Evolutionary conservation across 2,797 vertebrate genomes (phyloP).

Genomic region (Eremophila alpestris): DNA sequence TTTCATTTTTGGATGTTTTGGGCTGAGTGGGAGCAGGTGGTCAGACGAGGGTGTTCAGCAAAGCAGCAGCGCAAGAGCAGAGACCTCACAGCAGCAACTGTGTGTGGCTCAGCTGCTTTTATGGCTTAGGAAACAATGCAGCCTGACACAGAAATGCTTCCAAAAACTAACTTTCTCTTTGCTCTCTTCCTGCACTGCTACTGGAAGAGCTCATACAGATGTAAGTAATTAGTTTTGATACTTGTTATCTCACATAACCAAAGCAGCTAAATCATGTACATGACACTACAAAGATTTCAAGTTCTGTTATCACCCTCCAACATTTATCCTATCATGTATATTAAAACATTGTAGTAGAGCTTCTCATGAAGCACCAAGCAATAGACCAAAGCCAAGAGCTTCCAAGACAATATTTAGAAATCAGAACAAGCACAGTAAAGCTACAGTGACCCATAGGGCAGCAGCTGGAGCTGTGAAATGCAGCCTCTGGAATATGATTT

Average conservation of each 20-base stretch:
- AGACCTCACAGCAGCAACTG: neutral
- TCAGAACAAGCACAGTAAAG: neutral
- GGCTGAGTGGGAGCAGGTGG: neutral
- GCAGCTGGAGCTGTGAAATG: neutral
- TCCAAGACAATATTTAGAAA: neutral
- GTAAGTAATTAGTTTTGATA: neutral
- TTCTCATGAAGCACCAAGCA: neutral
- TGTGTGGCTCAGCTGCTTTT: neutral
- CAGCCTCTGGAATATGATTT: neutral
- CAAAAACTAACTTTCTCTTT: neutral
- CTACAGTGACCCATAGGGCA: neutral
- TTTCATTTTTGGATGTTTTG: neutral
- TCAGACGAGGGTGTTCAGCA: rapidly evolving
- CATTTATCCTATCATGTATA: rapidly evolving
- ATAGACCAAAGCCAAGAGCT: neutral
- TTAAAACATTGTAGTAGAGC: neutral
- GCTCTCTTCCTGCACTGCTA: neutral
- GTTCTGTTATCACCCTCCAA: neutral
- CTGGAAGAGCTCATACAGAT: neutral
- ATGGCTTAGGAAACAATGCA: neutral
- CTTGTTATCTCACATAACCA: neutral
- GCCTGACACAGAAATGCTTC: neutral
- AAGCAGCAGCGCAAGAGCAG: neutral
- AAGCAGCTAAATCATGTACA: neutral
- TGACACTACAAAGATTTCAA: neutral